Conservation (phyloP, 2,888 invertebrate species). For the Chouioia cunea region DNA sequence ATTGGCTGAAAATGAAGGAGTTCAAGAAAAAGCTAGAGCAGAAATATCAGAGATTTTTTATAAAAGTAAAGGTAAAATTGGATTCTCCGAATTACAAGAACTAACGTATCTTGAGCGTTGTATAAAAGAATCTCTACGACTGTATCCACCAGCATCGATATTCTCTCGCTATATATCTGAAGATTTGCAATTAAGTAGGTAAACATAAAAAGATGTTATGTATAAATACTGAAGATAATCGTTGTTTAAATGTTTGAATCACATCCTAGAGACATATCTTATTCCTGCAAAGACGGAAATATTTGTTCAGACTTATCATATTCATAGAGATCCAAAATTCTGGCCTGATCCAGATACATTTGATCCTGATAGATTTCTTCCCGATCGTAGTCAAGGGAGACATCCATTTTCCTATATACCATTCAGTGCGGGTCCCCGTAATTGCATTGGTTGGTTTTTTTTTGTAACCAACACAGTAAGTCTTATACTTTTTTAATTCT, state of each 20-base stretch:
- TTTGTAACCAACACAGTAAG: neutral
- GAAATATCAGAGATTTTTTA: constrained; percentile 66
- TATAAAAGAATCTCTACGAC: constrained; percentile 77
- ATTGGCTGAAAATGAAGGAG: constrained; percentile 69
- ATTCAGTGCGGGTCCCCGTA: too few species aligned
- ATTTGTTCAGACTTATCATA: too few species aligned
- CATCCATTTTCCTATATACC: too few species aligned
- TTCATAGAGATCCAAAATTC: too few species aligned
- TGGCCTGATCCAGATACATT: too few species aligned
- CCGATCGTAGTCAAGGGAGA: too few species aligned
- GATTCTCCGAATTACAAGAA: constrained; percentile 72
- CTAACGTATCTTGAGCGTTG: constrained; percentile 79
- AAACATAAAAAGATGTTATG: neutral
- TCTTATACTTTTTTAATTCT: constrained; percentile 1
- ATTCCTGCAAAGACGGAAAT: too few species aligned
- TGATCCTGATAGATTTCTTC: too few species aligned
- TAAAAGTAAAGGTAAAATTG: constrained; percentile 69
- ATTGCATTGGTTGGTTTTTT: too few species aligned
- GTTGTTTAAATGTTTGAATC: too few species aligned
- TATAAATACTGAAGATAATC: too few species aligned
- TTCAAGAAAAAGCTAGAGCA: constrained; percentile 58
- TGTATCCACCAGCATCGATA: constrained; percentile 78
- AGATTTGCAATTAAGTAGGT: constrained; percentile 65
- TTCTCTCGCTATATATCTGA: constrained; percentile 73
- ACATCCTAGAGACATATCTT: too few species aligned